Evolutionary conservation across 2,888 invertebrate species (phyloP).

Genomic region (Octodonta nipae): DNA sequence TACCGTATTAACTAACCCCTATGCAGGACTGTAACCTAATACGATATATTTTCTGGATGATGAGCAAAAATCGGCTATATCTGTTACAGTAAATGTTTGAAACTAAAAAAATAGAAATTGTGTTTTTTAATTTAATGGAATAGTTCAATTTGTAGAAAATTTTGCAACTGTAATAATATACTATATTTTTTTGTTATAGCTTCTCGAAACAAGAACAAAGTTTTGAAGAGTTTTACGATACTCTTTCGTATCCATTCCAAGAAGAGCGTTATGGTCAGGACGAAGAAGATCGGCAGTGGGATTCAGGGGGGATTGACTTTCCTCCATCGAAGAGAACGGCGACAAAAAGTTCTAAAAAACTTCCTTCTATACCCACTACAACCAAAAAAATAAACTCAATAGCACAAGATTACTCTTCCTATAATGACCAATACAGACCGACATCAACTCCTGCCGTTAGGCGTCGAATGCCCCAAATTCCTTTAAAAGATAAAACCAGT

Average conservation of each 20-base stretch:
- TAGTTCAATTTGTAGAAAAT: no score
- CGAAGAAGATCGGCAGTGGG: constrained; percentile 62
- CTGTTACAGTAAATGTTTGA: no score
- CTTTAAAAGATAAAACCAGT: constrained; percentile 25
- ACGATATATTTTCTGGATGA: no score
- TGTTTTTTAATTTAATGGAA: no score
- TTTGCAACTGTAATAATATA: no score
- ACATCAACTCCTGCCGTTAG: constrained; percentile 30
- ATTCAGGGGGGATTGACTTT: constrained; percentile 46
- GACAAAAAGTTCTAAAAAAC: constrained; percentile 11
- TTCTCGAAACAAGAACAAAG: constrained; percentile 31
- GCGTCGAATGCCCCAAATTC: constrained; percentile 34
- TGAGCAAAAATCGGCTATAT: no score
- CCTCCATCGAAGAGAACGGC: constrained; percentile 20
- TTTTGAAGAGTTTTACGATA: constrained; percentile 55
- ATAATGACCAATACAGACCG: constrained; percentile 14
- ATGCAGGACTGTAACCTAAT: no score
- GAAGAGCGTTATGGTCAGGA: constrained; percentile 45
- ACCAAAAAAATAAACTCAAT: background rate
- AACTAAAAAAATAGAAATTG: no score
- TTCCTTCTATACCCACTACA: background rate
- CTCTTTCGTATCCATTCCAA: constrained; percentile 50
- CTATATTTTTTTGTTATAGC: no score
- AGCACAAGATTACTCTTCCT: no score
- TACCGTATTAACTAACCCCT: no score